Conservation (phyloP, 1,140 invertebrate genomes). For the Frieseomelitta varia region DNA sequence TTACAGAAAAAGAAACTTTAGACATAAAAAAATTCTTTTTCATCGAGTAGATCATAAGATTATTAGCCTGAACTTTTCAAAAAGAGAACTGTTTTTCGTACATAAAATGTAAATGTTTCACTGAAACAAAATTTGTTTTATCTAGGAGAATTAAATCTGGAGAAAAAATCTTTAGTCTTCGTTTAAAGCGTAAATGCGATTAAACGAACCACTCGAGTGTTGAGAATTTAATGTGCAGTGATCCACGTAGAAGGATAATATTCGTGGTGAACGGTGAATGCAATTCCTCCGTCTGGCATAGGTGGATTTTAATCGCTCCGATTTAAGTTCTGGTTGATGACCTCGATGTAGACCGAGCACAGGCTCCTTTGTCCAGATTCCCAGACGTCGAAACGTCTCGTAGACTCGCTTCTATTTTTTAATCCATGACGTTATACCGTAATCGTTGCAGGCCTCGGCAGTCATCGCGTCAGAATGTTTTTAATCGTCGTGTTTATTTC, state of each 20-base stretch:
- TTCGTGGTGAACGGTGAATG: neutral
- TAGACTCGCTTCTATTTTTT: constrained; percentile 29
- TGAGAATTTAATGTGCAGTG: neutral
- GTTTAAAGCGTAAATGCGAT: neutral
- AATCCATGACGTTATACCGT: constrained; percentile 22
- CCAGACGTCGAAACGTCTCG: constrained; percentile 43
- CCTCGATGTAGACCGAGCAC: constrained; percentile 20
- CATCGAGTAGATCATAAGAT: neutral
- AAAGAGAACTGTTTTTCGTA: no score
- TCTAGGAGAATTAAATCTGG: neutral
- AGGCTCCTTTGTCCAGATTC: constrained; percentile 36
- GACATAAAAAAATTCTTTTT: no score
- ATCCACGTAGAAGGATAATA: neutral
- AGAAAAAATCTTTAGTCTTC: neutral
- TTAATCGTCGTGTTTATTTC: neutral
- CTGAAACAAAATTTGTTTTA: neutral
- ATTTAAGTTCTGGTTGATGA: constrained; percentile 40
- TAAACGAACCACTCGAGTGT: neutral
- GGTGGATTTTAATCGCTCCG: constrained; percentile 44
- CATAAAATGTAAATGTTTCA: no score
- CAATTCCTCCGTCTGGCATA: neutral
- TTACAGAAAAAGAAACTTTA: neutral
- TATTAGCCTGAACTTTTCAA: no score
- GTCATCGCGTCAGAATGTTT: neutral
- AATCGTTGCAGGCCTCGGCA: neutral